These are phyloP conservation scores for Miniopterus natalensis DNA, from an alignment of 2,113 vertebrate genomes.

Conservation along the genomic window DNA sequence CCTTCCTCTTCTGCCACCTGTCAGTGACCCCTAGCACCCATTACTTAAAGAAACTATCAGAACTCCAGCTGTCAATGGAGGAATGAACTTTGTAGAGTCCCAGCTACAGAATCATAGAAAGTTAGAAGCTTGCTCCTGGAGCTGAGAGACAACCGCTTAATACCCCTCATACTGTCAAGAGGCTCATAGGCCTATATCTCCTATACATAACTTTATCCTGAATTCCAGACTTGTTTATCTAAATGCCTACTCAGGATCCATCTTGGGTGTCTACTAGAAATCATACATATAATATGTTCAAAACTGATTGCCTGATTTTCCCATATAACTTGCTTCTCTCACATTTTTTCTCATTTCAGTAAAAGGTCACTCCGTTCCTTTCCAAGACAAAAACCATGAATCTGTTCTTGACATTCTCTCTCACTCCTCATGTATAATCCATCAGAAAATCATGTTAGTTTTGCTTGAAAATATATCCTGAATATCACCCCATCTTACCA, in stretches of 20 bases:
- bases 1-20: background rate
- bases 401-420: background rate
- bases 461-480: background rate
- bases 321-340: background rate
- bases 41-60: background rate
- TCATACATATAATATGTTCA: background rate
- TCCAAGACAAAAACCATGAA: background rate
- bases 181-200: background rate
- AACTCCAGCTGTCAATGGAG: background rate
- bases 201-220: background rate
- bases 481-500: background rate
- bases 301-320: background rate
- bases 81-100: background rate
- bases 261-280: background rate
- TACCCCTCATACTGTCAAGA: background rate
- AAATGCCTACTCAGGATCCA: background rate
- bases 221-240: background rate
- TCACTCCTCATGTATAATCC: background rate
- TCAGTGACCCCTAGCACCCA: background rate
- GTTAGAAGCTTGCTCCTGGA: background rate
- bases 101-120: background rate
- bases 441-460: background rate
- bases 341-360: background rate
- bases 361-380: background rate
- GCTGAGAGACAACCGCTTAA: background rate